Conservation (phyloP, 30 jellyfish, hydroid and myxozoan genomes). For the Aurelia sp. region DNA sequence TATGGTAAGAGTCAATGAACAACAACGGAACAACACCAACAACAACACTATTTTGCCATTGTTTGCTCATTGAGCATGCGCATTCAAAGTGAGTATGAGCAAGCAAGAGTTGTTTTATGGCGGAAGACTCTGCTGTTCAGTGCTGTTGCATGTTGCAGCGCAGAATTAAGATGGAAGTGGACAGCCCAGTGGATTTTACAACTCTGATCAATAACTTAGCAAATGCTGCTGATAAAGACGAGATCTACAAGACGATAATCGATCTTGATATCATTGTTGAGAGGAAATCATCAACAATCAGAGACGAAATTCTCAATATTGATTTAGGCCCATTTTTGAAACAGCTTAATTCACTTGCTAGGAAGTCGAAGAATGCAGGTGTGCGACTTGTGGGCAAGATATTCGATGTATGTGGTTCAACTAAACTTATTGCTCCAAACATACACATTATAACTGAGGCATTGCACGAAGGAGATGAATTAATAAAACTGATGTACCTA, state of each 20-base stretch:
- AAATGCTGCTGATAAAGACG: constrained; percentile 6
- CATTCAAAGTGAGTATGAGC: too few species aligned
- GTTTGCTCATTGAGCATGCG: too few species aligned
- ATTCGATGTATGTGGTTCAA: constrained; percentile 2
- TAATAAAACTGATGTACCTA: constrained; percentile 28
- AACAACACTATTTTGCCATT: too few species aligned
- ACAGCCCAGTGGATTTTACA: not conserved
- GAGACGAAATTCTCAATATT: not conserved
- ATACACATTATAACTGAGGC: not conserved
- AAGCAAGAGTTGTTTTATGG: too few species aligned
- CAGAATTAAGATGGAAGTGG: constrained; percentile 8
- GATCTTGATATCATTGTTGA: constrained; percentile 49
- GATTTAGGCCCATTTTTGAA: constrained; percentile 41
- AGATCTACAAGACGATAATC: not conserved
- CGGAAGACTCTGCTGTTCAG: too few species aligned
- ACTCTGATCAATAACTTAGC: constrained; percentile 4
- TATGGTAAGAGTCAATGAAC: too few species aligned
- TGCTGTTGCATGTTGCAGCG: too few species aligned
- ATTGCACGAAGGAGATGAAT: constrained; percentile 1
- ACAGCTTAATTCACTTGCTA: constrained; percentile 5
- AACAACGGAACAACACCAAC: too few species aligned
- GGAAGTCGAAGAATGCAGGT: constrained; percentile 27
- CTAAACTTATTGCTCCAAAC: constrained; percentile 4
- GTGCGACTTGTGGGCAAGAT: constrained; percentile 37
- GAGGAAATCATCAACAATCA: not conserved